A percentile compares a stretch with the other conserved stretches of the same genome.
Conservation (phyloP, 2,113 vertebrate species). For the Brachypodius melanocephalos region DNA sequence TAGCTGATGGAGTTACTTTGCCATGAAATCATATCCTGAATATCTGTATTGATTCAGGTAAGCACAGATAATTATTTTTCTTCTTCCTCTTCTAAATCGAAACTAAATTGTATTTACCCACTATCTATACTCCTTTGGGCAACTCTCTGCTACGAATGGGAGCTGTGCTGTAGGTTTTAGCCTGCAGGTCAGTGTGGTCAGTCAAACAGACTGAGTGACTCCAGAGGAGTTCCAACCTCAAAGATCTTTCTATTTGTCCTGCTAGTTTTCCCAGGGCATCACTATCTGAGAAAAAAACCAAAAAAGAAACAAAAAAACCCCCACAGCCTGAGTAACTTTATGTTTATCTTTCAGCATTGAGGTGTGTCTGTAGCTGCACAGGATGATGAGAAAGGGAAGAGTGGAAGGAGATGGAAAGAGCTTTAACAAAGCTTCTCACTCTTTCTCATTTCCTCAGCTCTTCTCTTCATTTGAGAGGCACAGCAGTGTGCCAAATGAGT, state of each 20-base stretch:
- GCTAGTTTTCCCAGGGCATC: neutral
- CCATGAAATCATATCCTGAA: neutral
- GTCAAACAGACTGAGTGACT: neutral
- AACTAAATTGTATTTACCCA: neutral
- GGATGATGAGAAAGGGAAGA: neutral
- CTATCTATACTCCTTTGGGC: neutral
- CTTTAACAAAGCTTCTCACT: neutral
- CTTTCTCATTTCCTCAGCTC: neutral
- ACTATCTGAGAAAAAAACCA: neutral
- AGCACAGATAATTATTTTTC: neutral
- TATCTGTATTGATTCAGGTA: neutral
- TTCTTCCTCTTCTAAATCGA: neutral
- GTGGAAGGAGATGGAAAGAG: neutral
- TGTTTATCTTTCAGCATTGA: neutral
- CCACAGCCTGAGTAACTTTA: neutral
- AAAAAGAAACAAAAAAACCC: too few relatives aligned
- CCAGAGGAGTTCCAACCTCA: neutral
- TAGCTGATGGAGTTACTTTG: slow-evolving; percentile 2
- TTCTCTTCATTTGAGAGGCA: neutral
- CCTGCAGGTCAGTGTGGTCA: neutral
- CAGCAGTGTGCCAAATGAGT: neutral
- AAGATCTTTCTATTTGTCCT: neutral
- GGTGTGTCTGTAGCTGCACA: neutral
- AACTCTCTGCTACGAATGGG: neutral
- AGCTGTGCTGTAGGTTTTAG: neutral